Base-by-base conservation (phyloP, 2,888 invertebrate genomes). In the Acutogordius australiensis region DNA sequence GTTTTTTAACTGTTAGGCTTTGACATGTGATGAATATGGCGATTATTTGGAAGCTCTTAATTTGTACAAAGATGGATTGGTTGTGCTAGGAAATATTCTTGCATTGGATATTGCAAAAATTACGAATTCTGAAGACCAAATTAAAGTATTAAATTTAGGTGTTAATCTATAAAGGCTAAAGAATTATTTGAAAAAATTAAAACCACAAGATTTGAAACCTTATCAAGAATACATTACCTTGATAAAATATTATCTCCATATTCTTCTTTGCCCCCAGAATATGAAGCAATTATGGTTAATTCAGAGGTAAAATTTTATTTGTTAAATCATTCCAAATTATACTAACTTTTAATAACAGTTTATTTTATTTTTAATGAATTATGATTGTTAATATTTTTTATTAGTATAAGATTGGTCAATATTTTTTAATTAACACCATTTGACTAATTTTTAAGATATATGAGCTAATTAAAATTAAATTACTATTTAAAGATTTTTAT, bases 201-300 rank as follows among this genome's bases (percentile, higher is more conserved):
- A 23, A 51, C 4, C 4, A 21, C 51, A 51, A 13, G 51, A n/a
- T 4, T n/a, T n/a, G 51, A 51, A 51, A 21, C 26, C 13, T 26
- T 51, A 21, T 13, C 8, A 51, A 51, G 51, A 51, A 51, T 51
- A 26, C 51, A 51, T 21, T 51, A 51, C 23, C 4, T 51, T 21
- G 51, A 51, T 51, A 13, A 21, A 21, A 51, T 51, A 23, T 8
- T 51, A 51, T 8, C 51, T 4, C 51, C 51, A 21, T 51, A 51
- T 51, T 8, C 51, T n/a, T 8, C 51, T 51, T 26, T 51, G 4
- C 51, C 51, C 8, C 51, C 51, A n/a, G 51, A 51, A 51, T 51
- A 51, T 51, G 51, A 51, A 51, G 51, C 51, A 51, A 51, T 51
- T 23, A 51, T 51, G 51, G 23, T 51, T 51, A 4, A 4, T 51